These are phyloP conservation scores for Ethmia dodecea DNA, from an alignment of 2,888 invertebrate species.

Conservation along the genomic window DNA sequence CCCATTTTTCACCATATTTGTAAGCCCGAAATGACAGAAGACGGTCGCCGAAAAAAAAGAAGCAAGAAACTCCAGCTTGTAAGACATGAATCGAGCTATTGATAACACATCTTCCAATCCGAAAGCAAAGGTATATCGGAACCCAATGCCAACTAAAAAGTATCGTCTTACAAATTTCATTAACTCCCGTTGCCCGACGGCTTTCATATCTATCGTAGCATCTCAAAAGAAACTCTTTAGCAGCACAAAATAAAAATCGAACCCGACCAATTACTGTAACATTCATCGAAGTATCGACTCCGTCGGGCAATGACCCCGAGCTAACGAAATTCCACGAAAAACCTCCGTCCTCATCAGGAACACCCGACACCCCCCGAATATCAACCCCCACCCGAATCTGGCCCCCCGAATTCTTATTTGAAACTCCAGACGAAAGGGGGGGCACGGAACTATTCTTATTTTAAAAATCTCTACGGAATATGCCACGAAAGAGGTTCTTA, in stretches of 20 bases:
- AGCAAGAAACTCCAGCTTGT: too few species aligned
- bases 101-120: too few species aligned
- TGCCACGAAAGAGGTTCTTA: conserved; percentile 75
- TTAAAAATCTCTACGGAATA: conserved; percentile 76
- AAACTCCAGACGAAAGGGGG: conserved; percentile 71
- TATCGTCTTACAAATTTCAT: conserved; percentile 32
- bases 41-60: too few species aligned
- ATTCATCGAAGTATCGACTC: conserved; percentile 67
- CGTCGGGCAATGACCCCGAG: conserved; percentile 60
- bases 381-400: conserved; percentile 59
- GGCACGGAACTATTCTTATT: conserved; percentile 77
- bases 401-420: conserved; percentile 74
- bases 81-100: too few species aligned
- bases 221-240: conserved; percentile 6
- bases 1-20: too few species aligned
- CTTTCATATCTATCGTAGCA: not conserved
- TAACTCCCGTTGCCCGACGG: conserved; percentile 31
- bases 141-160: conserved; percentile 8
- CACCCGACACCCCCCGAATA: conserved; percentile 63
- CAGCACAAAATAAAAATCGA: conserved; percentile 28
- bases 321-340: conserved; percentile 74
- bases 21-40: too few species aligned
- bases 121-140: too few species aligned
- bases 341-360: conserved; percentile 73
- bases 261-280: conserved; percentile 63